Evolutionary conservation across 2,888 invertebrate genomes (phyloP).

Genomic region (Hirtodrosophila confusa): DNA sequence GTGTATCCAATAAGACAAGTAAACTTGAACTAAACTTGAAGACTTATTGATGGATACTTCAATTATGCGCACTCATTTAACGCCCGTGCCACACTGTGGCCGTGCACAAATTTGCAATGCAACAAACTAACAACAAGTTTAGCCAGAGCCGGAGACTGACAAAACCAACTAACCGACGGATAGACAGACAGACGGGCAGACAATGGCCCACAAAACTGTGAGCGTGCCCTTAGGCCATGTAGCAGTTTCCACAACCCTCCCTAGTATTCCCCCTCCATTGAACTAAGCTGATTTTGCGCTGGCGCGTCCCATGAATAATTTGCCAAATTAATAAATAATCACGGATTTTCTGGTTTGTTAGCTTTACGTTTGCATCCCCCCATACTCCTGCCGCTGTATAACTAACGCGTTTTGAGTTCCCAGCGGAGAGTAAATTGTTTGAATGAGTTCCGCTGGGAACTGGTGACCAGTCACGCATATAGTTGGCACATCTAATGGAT

Average conservation of each 20-base stretch:
- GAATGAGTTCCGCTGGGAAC: slow-evolving; percentile 24
- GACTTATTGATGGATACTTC: neutral
- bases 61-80: neutral
- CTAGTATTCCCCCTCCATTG: neutral
- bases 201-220: slow-evolving; percentile 39
- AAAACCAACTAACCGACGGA: slow-evolving; percentile 39
- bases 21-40: too few species aligned
- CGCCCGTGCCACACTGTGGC: slow-evolving; percentile 18
- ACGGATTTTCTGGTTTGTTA: slow-evolving; percentile 75
- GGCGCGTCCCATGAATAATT: slow-evolving; percentile 69
- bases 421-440: slow-evolving; percentile 26
- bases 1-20: too few species aligned
- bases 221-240: slow-evolving; percentile 34
- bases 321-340: slow-evolving; percentile 76
- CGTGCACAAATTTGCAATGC: slow-evolving; percentile 22
- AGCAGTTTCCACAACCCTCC: slow-evolving; percentile 10
- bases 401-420: slow-evolving; percentile 18
- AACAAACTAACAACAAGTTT: slow-evolving; percentile 53
- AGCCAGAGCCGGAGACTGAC: slow-evolving; percentile 16
- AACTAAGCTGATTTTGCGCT: slow-evolving; percentile 59
- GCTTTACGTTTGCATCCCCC: slow-evolving; percentile 48
- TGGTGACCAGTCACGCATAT: slow-evolving; percentile 62
- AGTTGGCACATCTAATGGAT: slow-evolving; percentile 62
- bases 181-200: slow-evolving; percentile 20
- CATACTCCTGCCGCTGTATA: neutral